Evolutionary conservation across 2,113 vertebrate genomes (phyloP).

Genomic region (Paraplagusia blochii): DNA sequence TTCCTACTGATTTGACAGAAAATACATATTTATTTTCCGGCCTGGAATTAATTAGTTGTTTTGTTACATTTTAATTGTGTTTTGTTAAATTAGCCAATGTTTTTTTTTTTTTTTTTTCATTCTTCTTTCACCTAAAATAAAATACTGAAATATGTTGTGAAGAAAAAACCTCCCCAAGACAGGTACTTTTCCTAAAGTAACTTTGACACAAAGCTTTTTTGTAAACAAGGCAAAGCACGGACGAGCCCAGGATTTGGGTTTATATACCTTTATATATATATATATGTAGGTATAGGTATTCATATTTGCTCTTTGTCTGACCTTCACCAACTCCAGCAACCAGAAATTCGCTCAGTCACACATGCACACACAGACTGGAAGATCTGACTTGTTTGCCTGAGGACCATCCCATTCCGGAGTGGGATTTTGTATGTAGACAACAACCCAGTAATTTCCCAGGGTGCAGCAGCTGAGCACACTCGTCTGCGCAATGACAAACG

Average conservation of each 20-base stretch:
- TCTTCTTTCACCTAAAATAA: not conserved
- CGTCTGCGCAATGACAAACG: conserved; percentile 67
- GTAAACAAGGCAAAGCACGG: conserved; percentile 11
- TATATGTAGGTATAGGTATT: no score
- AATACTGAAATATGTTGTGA: no score
- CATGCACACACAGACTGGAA: conserved; percentile 9
- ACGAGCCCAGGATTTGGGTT: conserved; percentile 5
- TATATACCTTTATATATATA: no score
- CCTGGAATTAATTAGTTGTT: not conserved
- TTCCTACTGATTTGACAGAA: no score
- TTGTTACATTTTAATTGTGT: conserved; percentile 1
- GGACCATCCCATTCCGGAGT: conserved; percentile 59
- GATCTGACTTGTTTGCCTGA: conserved; percentile 52
- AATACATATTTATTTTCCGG: not conserved
- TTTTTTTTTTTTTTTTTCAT: not conserved
- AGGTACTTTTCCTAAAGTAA: conserved; percentile 2
- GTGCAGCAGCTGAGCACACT: conserved; percentile 63
- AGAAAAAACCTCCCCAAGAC: not conserved
- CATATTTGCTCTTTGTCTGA: conserved; percentile 32
- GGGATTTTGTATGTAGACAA: conserved; percentile 68
- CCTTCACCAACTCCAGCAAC: conserved; percentile 26
- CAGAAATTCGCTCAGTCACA: conserved; percentile 14
- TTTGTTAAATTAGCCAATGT: no score
- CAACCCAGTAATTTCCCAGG: conserved; percentile 72
- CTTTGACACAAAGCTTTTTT: not conserved